Evolutionary conservation across 2,797 vertebrate species (phyloP).

Genomic region (Macrochelys suwanniensis): DNA sequence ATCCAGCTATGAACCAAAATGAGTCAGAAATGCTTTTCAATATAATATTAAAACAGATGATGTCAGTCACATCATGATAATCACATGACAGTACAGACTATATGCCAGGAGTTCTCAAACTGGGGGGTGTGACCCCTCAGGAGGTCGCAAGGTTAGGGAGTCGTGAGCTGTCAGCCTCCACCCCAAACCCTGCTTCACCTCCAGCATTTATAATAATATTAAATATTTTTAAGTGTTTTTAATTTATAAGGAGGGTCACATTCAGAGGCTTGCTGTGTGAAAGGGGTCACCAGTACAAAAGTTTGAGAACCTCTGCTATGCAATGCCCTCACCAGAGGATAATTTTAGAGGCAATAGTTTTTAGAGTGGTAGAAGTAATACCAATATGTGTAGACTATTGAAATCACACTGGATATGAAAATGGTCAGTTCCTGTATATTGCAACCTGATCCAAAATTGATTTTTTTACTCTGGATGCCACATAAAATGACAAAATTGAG

Average conservation of each 20-base stretch:
- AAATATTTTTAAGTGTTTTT: too few species aligned
- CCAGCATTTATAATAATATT: too few species aligned
- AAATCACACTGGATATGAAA: not conserved
- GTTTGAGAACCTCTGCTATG: not conserved
- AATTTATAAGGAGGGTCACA: too few species aligned
- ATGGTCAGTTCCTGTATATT: not conserved
- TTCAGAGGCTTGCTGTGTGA: too few species aligned
- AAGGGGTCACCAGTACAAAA: too few species aligned
- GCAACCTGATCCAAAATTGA: slow-evolving; percentile 7
- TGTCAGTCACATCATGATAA: not conserved
- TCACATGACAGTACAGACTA: not conserved
- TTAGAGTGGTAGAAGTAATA: not conserved
- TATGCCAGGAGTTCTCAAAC: too few species aligned
- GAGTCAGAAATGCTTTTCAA: not conserved
- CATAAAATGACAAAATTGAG: slow-evolving; percentile 14
- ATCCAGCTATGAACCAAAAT: not conserved
- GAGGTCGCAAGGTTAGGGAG: too few species aligned
- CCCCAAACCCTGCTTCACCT: too few species aligned
- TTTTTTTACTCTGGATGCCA: not conserved
- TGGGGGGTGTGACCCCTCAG: too few species aligned
- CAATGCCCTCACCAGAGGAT: not conserved
- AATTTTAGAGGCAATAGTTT: not conserved
- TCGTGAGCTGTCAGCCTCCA: too few species aligned
- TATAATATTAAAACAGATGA: not conserved
- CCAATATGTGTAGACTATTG: not conserved